phyloP scores from a whole-genome alignment of 2,888 invertebrate species.

The Peribatodes rhomboidaria region DNA sequence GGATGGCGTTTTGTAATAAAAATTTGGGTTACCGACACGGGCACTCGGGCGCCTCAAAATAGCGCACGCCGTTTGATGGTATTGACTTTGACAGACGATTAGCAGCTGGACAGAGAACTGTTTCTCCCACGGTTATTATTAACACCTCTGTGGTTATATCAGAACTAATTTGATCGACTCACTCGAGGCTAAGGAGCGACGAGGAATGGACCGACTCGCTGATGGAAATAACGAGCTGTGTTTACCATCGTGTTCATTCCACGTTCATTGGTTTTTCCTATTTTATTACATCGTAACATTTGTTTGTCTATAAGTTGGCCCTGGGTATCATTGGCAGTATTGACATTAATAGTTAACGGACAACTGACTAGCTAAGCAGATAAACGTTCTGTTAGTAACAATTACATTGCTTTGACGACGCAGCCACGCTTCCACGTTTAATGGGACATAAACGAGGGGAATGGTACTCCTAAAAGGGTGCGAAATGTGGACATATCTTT shows the following conservation, averaged over 20 bases:
- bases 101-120: constrained; percentile 45
- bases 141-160: constrained; percentile 25
- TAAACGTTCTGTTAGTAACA: background rate
- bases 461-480: background rate
- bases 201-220: background rate
- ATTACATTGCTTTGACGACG: constrained; percentile 1
- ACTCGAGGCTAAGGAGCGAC: background rate
- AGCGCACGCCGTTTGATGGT: constrained; percentile 42
- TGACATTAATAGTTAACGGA: constrained; percentile 19
- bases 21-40: constrained; percentile 55
- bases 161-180: constrained; percentile 7
- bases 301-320: background rate
- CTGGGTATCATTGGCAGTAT: constrained; percentile 16
- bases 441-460: constrained; percentile 5
- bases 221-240: background rate
- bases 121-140: constrained; percentile 31
- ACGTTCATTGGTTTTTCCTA: background rate
- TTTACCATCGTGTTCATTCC: background rate
- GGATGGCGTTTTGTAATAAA: constrained; percentile 56
- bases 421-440: constrained; percentile 10
- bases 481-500: constrained; percentile 7
- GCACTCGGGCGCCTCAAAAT: constrained; percentile 42
- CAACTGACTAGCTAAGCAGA: constrained; percentile 5
- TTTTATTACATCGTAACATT: background rate
- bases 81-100: constrained; percentile 45